phyloP scores from a whole-genome alignment of 2,113 vertebrate species.

The Myrmophylax atrothorax region DNA sequence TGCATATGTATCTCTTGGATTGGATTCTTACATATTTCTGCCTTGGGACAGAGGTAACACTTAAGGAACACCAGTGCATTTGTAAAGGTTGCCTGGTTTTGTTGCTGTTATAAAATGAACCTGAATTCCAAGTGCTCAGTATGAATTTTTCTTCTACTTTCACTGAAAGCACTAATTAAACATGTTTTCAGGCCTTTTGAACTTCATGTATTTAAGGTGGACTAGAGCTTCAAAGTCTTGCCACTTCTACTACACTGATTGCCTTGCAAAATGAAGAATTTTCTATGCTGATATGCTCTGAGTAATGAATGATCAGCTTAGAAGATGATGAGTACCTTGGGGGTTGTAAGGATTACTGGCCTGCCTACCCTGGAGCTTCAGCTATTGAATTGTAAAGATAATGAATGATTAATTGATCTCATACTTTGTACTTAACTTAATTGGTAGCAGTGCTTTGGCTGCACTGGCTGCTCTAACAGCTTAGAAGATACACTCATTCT shows the following conservation, averaged over 20 bases:
- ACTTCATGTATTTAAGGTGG: not conserved
- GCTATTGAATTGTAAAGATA: slow-evolving; percentile 36
- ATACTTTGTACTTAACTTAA: slow-evolving; percentile 62
- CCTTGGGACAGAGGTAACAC: not conserved
- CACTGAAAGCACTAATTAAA: not conserved
- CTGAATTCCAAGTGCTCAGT: not conserved
- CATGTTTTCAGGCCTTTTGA: not conserved
- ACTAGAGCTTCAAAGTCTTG: not conserved
- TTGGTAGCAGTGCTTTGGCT: slow-evolving; percentile 43
- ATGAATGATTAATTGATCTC: slow-evolving; percentile 62
- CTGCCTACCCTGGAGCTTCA: slow-evolving; percentile 9
- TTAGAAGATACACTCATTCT: not conserved
- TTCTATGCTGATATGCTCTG: not conserved
- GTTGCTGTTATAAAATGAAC: not conserved
- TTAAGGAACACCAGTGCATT: not conserved
- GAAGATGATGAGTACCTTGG: slow-evolving; percentile 30
- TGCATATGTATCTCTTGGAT: not conserved
- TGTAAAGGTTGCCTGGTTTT: not conserved
- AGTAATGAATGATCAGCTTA: slow-evolving; percentile 45
- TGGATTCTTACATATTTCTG: not conserved
- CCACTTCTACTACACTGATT: slow-evolving; percentile 8
- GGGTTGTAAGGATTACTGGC: slow-evolving; percentile 41
- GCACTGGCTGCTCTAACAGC: not conserved
- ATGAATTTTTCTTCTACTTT: not conserved
- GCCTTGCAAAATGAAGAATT: slow-evolving; percentile 4